Percentiles rank a stretch among this genome's conserved stretches.
phyloP scores from a whole-genome alignment of 2,113 vertebrate species.

The Poecile atricapillus region DNA sequence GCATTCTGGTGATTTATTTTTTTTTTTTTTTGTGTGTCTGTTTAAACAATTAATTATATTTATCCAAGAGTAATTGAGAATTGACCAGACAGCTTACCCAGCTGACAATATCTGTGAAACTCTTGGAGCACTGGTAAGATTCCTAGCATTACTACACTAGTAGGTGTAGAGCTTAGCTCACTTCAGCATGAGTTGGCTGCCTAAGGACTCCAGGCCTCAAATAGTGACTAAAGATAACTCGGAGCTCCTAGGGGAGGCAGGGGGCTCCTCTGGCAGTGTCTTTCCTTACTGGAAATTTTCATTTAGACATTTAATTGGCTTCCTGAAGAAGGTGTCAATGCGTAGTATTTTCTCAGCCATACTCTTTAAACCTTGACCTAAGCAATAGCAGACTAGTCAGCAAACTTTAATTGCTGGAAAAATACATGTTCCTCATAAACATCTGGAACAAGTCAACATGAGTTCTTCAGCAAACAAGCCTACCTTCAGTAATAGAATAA shows the following conservation, averaged over 20 bases:
- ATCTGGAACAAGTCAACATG: neutral
- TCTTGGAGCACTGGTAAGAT: neutral
- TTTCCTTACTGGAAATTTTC: neutral
- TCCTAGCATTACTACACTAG: neutral
- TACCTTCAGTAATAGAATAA: neutral
- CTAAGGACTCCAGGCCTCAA: neutral
- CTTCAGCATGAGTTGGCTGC: neutral
- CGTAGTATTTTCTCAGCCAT: neutral
- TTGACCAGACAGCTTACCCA: neutral
- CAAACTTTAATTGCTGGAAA: neutral
- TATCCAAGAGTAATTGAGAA: neutral
- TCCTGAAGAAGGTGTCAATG: neutral
- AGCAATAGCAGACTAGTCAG: neutral
- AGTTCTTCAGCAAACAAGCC: neutral
- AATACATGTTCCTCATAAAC: neutral
- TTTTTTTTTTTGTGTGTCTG: neutral
- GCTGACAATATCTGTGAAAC: neutral
- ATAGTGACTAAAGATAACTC: neutral
- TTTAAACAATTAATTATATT: neutral
- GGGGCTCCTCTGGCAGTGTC: neutral
- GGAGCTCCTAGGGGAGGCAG: neutral
- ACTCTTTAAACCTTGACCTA: neutral
- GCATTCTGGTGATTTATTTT: fast-evolving
- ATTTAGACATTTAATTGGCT: neutral
- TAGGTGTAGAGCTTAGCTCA: neutral